A percentile compares a stretch with the other conserved stretches of the same genome.
These are phyloP conservation scores for Physeter macrocephalus DNA, from an alignment of 2,113 vertebrate genomes.

Conservation along the genomic window DNA sequence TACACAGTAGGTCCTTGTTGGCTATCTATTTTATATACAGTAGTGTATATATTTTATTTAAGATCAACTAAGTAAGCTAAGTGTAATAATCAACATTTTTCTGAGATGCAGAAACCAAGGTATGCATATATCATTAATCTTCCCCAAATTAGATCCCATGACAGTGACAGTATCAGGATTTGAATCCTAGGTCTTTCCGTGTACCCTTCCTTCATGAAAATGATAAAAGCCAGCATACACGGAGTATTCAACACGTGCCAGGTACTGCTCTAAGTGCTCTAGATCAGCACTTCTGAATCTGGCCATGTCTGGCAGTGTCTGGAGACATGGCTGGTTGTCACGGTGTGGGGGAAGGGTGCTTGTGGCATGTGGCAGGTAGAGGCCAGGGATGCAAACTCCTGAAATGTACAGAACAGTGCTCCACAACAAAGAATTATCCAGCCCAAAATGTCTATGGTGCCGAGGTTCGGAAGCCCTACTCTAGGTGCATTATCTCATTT, in stretches of 20 bases:
- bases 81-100: not conserved
- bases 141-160: not conserved
- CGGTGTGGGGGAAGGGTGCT: rapidly evolving
- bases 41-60: not conserved
- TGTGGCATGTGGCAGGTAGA: not conserved
- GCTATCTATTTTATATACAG: not conserved
- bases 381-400: not conserved
- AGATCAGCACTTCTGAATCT: not conserved
- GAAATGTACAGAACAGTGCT: not conserved
- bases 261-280: not conserved
- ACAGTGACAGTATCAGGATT: not conserved
- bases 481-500: not conserved
- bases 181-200: not conserved
- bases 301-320: not conserved
- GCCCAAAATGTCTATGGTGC: not conserved
- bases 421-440: not conserved
- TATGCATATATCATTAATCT: not conserved
- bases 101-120: not conserved
- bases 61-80: not conserved
- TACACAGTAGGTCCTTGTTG: not conserved
- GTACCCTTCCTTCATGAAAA: not conserved
- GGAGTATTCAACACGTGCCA: not conserved
- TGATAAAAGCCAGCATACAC: not conserved
- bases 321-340: not conserved
- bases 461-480: not conserved